Evolutionary conservation across 2,888 invertebrate genomes (phyloP).

Genomic region (Oxytorus armatus): DNA sequence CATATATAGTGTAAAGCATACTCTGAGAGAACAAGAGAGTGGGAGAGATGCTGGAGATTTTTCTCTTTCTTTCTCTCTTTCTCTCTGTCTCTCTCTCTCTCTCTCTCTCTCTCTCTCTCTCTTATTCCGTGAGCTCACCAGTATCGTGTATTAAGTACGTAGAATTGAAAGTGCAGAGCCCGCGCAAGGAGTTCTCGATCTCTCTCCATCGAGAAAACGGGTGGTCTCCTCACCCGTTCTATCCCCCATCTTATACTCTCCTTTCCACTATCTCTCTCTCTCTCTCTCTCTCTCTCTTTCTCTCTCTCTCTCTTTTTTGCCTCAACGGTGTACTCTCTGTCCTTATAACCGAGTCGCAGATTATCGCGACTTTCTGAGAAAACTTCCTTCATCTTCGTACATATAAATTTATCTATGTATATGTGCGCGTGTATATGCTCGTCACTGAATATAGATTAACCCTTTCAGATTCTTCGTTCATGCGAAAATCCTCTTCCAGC

Average conservation of each 20-base stretch:
- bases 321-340: slow-evolving; percentile 34
- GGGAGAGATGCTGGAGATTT: neutral
- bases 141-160: slow-evolving; percentile 67
- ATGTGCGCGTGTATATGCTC: neutral
- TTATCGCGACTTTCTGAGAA: slow-evolving; percentile 65
- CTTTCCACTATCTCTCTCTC: slow-evolving; percentile 29
- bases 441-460: slow-evolving; percentile 11
- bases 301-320: slow-evolving; percentile 23
- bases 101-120: slow-evolving; percentile 39
- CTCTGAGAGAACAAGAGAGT: slow-evolving; percentile 26
- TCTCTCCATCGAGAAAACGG: slow-evolving; percentile 55
- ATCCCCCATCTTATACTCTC: slow-evolving; percentile 36
- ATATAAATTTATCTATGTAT: slow-evolving; percentile 1
- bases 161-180: slow-evolving; percentile 66
- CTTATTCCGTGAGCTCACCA: slow-evolving; percentile 50
- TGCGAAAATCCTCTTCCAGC: slow-evolving; percentile 40
- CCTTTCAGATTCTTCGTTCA: slow-evolving; percentile 42
- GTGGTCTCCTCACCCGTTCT: slow-evolving; percentile 59
- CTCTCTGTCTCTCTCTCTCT: slow-evolving; percentile 34
- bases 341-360: slow-evolving; percentile 41
- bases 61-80: too few relatives aligned
- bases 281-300: slow-evolving; percentile 21
- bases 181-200: slow-evolving; percentile 33
- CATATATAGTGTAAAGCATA: slow-evolving; percentile 43
- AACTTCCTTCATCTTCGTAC: slow-evolving; percentile 44